Evolutionary conservation across 2,888 invertebrate genomes (phyloP), one percentile per base, ranked within the genome.

Genomic region (Sympetrum striolatum): DNA sequence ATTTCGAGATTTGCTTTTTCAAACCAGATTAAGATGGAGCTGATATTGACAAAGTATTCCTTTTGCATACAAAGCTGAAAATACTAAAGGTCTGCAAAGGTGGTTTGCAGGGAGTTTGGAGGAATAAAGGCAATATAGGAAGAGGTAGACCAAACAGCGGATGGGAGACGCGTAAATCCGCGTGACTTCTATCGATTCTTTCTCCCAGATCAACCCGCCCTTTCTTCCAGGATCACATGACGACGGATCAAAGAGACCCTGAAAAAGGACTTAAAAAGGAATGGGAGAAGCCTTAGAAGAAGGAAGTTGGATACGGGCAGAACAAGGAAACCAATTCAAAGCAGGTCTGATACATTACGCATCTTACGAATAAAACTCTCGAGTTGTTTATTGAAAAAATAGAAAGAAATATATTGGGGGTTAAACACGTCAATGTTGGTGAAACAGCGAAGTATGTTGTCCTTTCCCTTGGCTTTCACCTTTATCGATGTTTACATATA

Each of bases 191-290:
- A 25, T 31, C 73, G 73, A 80, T 31, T 58, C 18, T 92, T 92
- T 93, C 93, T 91, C 91, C 92, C 53, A 18, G 12, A 73, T 73
- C 25, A 31, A 25, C 73, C 73, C 73, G 44, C 91, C 91, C 91
- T 92, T 92, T 92, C 92, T 91, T 92, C 91, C 91, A 91, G 90
- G 91, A 92, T 92, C 93, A 93, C 93, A 93, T 93, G 93, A 92
- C 93, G 25, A 6, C 8, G 73, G 73, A 25, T 73, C 31, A 73
- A 73, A 73, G 31, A 31, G 73, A 92, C n/a, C 90, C 48, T 79
- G 90, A 86, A 90, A 90, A 91, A 35, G 48, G 48, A 73, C 73
- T 73, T 73, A 73, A 31, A 31, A 73, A 10, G 31, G 73, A 25
- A 6, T n/a, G 31, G n/a, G 73, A 73, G 73, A 73, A 73, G 14